Base-by-base conservation (phyloP, 1,140 invertebrate species). In the Rhagoletis zephyria region DNA sequence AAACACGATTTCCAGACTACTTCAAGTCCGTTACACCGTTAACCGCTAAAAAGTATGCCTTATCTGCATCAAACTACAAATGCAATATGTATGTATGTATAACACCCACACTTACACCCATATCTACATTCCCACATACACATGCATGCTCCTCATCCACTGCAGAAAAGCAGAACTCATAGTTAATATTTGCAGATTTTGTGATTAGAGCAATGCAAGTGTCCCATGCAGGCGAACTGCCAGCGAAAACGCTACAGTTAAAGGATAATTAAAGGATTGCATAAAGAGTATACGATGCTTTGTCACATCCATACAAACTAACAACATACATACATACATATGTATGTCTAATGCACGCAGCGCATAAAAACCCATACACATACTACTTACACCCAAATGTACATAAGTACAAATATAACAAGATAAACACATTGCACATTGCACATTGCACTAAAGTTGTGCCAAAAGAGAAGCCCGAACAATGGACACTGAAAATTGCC, bases 111-210 rank as follows among this genome's bases (percentile, higher is more conserved):
- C 10, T 45, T 6, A 42, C 42, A 81, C 40, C 30, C n/a, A 67
- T 67, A 5, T 64, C 9, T 64, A 64, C 59, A 6, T 60, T 60
- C 61, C 10, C 42, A 74, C 48, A 74, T 42, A 40, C 40, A 30
- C 64, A 67, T 2, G 40, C n/a, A 30, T 40, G 64, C n/a, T 30
- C 5, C 2, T 10, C 51, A 51, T 3, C 7, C 9, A 81, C 5
- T 14, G n/a, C 48, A 81, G 16, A 48, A 16, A 9, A 48, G 48
- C 6, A 30, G 1, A 30, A 16, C 48, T 56, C 48, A 81, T 51
- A 59, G 74, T 81, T 81, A 81, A 81, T 81, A 81, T 81, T 81
- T 81, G 74, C 74, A 81, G 74, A 81, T 81, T 81, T 81, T 81
- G 74, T 81, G 74, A 81, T 81, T 81, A 81, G 51, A 81, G 48